These are phyloP conservation scores for Trachelipus rathkii DNA, from an alignment of 1,140 invertebrate species.

Conservation along the genomic window DNA sequence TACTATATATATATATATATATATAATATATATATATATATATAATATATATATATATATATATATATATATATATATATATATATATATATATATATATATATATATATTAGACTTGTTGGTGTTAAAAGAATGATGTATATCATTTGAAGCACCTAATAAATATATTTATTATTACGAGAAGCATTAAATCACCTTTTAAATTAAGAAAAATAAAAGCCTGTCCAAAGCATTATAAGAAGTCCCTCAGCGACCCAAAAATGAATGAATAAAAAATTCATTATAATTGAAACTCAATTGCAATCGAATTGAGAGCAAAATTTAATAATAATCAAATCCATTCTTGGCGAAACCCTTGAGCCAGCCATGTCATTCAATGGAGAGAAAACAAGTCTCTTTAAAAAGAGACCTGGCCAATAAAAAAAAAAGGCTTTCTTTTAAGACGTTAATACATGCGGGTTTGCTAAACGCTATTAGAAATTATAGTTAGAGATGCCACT, in stretches of 20 bases:
- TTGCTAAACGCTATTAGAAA: conserved; percentile 4
- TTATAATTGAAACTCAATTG: not conserved
- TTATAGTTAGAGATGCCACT: conserved; percentile 1
- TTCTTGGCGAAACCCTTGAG: not conserved
- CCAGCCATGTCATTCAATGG: not conserved
- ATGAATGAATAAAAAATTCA: not conserved
- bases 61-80: conserved; percentile 13
- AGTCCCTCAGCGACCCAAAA: too few relatives aligned
- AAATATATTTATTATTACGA: too few relatives aligned
- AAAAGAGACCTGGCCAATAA: not conserved
- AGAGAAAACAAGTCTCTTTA: not conserved
- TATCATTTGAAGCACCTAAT: too few relatives aligned
- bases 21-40: conserved; percentile 7
- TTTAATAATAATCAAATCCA: not conserved
- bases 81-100: conserved; percentile 15
- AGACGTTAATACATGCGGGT: conserved; percentile 4
- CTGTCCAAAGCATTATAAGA: too few relatives aligned
- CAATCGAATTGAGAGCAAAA: not conserved
- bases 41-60: not conserved
- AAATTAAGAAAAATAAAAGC: too few relatives aligned
- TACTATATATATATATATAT: not conserved
- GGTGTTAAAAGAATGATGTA: not conserved
- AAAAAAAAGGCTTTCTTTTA: not conserved
- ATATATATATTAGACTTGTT: not conserved
- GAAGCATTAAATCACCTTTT: too few relatives aligned